Evolutionary conservation across 2,888 invertebrate species (phyloP), one percentile per base, ranked within the genome.

Genomic region (Campoplex capitator): DNA sequence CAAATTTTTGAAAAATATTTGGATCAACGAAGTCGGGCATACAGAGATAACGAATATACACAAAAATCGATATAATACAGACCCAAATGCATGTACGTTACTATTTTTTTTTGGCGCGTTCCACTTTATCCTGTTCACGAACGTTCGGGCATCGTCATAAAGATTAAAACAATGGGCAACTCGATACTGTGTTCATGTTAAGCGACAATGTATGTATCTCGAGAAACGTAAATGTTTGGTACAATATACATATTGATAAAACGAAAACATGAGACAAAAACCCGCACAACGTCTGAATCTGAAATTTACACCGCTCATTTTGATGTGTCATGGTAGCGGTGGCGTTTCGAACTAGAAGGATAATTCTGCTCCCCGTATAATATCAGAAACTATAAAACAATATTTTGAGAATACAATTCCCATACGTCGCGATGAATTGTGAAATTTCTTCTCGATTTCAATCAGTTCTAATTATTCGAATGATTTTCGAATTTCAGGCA

Each of bases 211-310:
- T 23, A 11, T 13, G 9, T 58, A 23, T 23, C 11, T 11, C 58
- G 23, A 28, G 9, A 62, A 28, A 32, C 6, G 32, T 62, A 16
- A 32, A 32, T 16, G 32, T 62, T 62, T 62, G 32, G 32, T 32
- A 62, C 32, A 32, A 32, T 32, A 42, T 23, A 42, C 6, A 28
- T 23, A 28, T 11, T 11, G 75, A 58, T 74, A 76, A 76, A 76
- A 76, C 9, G n/a, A 65, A 65, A 48, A 58, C 45, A n/a, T 9
- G 35, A 51, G 13, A 48, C 13, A 16, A 18, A 51, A 32, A 6
- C n/a, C 9, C 6, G 13, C 28, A 28, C 9, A 32, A 28, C 3
- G 28, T 45, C 4, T 7, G 45, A 70, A 23, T 23, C 9, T 13
- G 58, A 28, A 51, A 65, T 13, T 48, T 18, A 4, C 48, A 45